phyloP scores from a whole-genome alignment of 1,140 invertebrate species.

The Dreissena polymorpha region DNA sequence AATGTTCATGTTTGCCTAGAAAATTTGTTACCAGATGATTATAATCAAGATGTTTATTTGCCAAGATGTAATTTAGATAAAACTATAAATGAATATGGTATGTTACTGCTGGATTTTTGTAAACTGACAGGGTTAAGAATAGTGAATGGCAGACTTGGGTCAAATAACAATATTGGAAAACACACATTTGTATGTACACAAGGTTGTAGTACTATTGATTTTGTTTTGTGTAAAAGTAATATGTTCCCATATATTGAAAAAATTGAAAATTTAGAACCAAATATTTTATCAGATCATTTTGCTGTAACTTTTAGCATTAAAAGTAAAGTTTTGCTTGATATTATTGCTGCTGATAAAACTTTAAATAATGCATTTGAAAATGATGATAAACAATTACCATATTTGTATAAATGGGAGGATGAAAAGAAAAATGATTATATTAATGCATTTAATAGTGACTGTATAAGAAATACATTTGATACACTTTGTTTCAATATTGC shows the following conservation, averaged over 20 bases:
- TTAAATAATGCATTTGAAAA: not conserved
- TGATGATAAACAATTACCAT: not conserved
- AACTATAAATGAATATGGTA: constrained; percentile 22
- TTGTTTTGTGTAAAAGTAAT: constrained; percentile 28
- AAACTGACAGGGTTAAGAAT: not conserved
- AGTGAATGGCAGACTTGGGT: constrained; percentile 10
- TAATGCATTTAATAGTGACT: not conserved
- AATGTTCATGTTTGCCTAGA: not conserved
- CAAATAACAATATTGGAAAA: constrained; percentile 2
- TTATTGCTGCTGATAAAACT: not conserved
- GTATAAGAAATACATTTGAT: not conserved
- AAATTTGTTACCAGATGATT: constrained; percentile 38
- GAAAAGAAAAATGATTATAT: constrained; percentile 17
- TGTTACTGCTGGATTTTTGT: constrained; percentile 11
- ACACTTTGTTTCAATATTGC: not conserved
- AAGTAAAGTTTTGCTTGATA: not conserved
- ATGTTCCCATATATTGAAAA: not conserved
- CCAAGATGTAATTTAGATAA: constrained; percentile 18
- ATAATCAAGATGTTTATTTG: constrained; percentile 11
- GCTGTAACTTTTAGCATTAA: not conserved
- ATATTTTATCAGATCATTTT: constrained; percentile 40
- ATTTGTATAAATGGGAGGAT: constrained; percentile 22
- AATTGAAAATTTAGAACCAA: constrained; percentile 1
- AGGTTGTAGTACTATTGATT: constrained; percentile 31
- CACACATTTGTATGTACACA: constrained; percentile 23